A percentile compares a stretch with the other conserved stretches of the same genome.
phyloP scores from a whole-genome alignment of 1,140 invertebrate genomes.

The Microplitis mediator region DNA sequence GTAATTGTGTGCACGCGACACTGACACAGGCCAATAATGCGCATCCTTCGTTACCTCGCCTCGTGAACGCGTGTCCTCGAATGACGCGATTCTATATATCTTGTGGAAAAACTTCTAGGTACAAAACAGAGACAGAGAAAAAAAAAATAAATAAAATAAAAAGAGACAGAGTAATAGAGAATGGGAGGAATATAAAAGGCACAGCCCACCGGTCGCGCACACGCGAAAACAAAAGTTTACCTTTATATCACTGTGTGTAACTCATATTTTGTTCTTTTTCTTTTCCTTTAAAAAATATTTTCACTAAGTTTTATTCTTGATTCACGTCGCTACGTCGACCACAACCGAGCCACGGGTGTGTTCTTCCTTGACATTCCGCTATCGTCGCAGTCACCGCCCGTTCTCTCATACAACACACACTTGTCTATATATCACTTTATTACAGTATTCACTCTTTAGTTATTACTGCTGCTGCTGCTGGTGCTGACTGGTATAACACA shows the following conservation, averaged over 20 bases:
- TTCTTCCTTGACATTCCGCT: constrained; percentile 22
- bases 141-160: neutral
- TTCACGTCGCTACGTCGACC: neutral
- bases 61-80: constrained; percentile 27
- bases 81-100: constrained; percentile 7
- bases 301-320: neutral
- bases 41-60: constrained; percentile 11
- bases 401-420: too few species aligned
- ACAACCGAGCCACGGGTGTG: constrained; percentile 15
- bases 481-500: neutral
- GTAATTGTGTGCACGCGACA: constrained; percentile 6
- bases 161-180: neutral
- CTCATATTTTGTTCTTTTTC: neutral
- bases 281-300: neutral
- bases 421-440: too few species aligned
- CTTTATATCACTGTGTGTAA: neutral
- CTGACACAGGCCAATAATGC: constrained; percentile 23
- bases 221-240: constrained; percentile 12
- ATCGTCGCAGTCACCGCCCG: constrained; percentile 17
- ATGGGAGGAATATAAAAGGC: constrained; percentile 2
- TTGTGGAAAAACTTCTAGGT: neutral
- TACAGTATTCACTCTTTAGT: constrained; percentile 4
- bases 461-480: neutral
- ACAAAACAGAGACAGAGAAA: neutral
- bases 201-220: constrained; percentile 20